Conservation (phyloP, 2,888 invertebrate species). For the Pseudanteris insignis region DNA sequence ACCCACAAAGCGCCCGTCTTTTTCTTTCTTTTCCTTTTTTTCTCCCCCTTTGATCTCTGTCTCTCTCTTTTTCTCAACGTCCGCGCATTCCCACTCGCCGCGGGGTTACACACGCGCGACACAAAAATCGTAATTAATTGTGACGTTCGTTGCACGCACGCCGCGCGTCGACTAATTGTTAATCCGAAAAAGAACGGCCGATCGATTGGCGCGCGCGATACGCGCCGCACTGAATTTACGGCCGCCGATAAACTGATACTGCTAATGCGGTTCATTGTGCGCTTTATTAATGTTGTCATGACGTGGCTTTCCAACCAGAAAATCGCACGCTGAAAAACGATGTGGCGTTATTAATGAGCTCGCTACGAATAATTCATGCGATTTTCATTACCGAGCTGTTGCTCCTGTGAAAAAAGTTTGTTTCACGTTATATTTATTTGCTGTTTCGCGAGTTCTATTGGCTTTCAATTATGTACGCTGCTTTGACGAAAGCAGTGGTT, state of each 20-base stretch:
- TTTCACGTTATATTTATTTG: conserved; percentile 13
- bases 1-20: too few relatives aligned
- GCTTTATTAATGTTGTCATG: conserved; percentile 23
- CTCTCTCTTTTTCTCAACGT: too few relatives aligned
- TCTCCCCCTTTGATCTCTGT: too few relatives aligned
- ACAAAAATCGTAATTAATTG: conserved; percentile 36
- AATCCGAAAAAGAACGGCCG: conserved; percentile 26
- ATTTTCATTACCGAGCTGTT: conserved; percentile 17
- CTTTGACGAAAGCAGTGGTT: too few relatives aligned
- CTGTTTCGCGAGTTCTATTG: not conserved
- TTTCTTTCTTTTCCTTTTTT: too few relatives aligned
- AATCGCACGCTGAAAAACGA: conserved; percentile 26
- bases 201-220: conserved; percentile 22
- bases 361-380: conserved; percentile 25
- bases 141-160: conserved; percentile 28
- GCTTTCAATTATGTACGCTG: not conserved
- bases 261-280: conserved; percentile 31
- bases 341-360: conserved; percentile 27
- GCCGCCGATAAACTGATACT: conserved; percentile 20
- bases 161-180: conserved; percentile 37
- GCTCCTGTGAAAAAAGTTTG: conserved; percentile 15
- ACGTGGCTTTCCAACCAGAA: conserved; percentile 17
- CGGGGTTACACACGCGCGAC: too few relatives aligned
- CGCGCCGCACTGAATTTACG: conserved; percentile 29
- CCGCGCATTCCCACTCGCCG: too few relatives aligned